Base-by-base conservation (phyloP, 2,797 vertebrate species). In the Emydoidea blandingii region DNA sequence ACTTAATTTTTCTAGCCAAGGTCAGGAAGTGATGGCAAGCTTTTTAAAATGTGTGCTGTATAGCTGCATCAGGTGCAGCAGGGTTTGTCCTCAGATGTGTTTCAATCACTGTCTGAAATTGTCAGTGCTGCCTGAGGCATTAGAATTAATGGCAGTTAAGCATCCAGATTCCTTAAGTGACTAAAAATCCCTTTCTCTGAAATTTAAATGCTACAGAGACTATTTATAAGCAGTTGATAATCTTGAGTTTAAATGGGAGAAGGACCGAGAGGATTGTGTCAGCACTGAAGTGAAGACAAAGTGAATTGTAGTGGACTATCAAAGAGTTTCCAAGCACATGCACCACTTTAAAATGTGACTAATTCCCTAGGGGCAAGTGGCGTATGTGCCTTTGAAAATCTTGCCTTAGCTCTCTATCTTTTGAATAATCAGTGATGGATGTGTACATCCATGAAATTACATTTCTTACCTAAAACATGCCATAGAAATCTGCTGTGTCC, bases 191-290 rank as follows among this genome's bases (percentile, higher is more conserved):
- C 27, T 49, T 78, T 47, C 25, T 78, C 41, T 72, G 68, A 72
- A 44, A 76, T 14, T 3, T 25, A 12, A 44, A 44, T 27, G 6
- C 44, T 29, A 47, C 44, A 49, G 44, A 5, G 25, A 31, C 14
- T 25, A 11, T 44, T 27, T 44, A 8, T 10, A 15, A 78, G 34
- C 56, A 91, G 72, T 31, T 86, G 80, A 56, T 68, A 8, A 62
- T 93, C 94, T 93, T 93, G 76, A 81, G 93, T 81, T 88, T 90
- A n/a, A 91, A 27, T 79, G 80, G 27, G 56, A 87, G 34, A 3
- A 90, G 2, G 79, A 11, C 87, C 3, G 21, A 49, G 86, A 78
- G 83, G 79, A 50, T 41, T 34, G 21, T 7, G 57, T 85, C 15
- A 87, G 59, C 80, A 44, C n/a, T 81, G 89, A 74, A 53, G 23